Base-by-base conservation (phyloP, 2,797 vertebrate species). In the Molossus molossus region DNA sequence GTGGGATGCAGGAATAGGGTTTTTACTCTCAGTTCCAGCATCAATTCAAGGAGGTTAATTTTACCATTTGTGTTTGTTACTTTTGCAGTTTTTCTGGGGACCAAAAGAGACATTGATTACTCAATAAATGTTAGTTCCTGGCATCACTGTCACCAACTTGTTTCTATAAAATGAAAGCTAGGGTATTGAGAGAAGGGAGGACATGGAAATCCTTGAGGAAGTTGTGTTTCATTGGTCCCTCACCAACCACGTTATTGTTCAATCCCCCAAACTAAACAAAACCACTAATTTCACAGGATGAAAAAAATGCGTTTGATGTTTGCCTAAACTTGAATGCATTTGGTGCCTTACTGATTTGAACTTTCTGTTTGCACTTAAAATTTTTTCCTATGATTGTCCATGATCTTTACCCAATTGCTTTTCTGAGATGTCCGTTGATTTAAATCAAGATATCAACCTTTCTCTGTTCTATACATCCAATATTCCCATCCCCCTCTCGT, bases 201-300 rank as follows among this genome's bases (percentile, higher is more conserved):
- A 12, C 50, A 81, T 37, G 45, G 12, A 87, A 90, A 92, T 72
- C n/a, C 45, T 58, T n/a, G 53, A 87, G 25, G 57, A 69, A 48
- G 17, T 14, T 53, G 23, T 21, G 18, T 69, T 48, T 93, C 65
- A 37, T 65, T 9, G 75, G 55, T 17, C 53, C 29, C 25, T 80
- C 58, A 57, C 8, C 27, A 33, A 23, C 45, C 50, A 79, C 25
- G 12, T 6, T 9, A 4, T 20, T 17, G 58, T 89, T 91, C 73
- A 62, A 53, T 29, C 53, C 89, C 21, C 40, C 18, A 75, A 96
- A 81, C 69, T 75, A 96, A 81, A 87, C 18, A 70, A 60, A 95
- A 62, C 9, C 33, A 45, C 58, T 65, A 65, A 70, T 62, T 86
- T 57, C 87, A 55, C 5, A 33, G 80, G 27, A 69, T 60, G 25